Conservation (phyloP, 1,140 invertebrate genomes). For the Solen grandis region DNA sequence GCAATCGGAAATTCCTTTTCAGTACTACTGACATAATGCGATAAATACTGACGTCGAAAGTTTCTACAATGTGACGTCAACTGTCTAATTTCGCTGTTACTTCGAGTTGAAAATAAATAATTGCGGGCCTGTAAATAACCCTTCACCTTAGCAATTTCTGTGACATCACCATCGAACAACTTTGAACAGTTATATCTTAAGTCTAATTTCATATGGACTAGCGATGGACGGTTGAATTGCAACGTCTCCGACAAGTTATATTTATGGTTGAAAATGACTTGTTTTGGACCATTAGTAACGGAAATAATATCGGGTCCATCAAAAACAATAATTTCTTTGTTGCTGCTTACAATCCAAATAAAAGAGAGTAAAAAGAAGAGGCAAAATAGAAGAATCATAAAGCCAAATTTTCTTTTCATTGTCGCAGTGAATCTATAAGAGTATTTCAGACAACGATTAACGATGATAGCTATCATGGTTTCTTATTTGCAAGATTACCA, state of each 20-base stretch:
- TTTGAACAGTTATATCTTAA: conserved; percentile 15
- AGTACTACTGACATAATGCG: neutral
- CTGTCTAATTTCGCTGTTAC: neutral
- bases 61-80: conserved; percentile 13
- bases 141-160: neutral
- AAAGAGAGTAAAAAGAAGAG: conserved; percentile 3
- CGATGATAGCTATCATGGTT: too few relatives aligned
- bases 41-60: conserved; percentile 18
- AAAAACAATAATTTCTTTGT: neutral
- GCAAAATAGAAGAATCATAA: conserved; percentile 1
- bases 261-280: neutral
- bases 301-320: too few relatives aligned
- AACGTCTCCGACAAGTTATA: neutral
- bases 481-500: too few relatives aligned
- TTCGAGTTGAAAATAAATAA: neutral
- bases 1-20: conserved; percentile 65
- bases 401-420: too few relatives aligned
- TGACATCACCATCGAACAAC: conserved; percentile 11
- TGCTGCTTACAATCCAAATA: conserved; percentile 1
- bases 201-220: neutral
- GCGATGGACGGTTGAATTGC: neutral
- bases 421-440: too few relatives aligned
- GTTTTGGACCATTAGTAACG: conserved; percentile 2
- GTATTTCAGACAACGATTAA: too few relatives aligned
- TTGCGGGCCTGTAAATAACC: neutral